These are phyloP conservation scores for Falco columbarius DNA, from an alignment of 2,797 vertebrate genomes.

Conservation along the genomic window DNA sequence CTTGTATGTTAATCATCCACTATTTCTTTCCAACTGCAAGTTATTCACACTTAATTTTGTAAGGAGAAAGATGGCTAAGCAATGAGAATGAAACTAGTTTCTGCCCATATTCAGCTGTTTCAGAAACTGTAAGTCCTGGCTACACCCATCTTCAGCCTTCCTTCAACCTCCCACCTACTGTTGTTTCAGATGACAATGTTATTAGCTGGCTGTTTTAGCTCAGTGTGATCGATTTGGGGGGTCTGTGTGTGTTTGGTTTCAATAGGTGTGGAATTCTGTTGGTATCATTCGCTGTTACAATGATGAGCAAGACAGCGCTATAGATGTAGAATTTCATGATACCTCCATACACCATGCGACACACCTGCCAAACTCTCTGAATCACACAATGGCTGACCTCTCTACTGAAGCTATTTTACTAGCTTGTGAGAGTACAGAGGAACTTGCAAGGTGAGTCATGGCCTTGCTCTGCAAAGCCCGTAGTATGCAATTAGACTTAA, in stretches of 20 bases:
- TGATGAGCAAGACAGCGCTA: constrained; percentile 94
- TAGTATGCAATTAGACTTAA: neutral
- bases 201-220: neutral
- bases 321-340: constrained; percentile 96
- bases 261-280: constrained; percentile 92
- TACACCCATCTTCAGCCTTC: neutral
- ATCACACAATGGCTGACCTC: constrained; percentile 88
- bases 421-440: constrained; percentile 87
- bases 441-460: constrained; percentile 85
- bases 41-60: neutral
- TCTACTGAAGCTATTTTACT: constrained; percentile 87
- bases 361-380: constrained; percentile 90
- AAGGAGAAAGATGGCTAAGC: neutral
- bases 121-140: neutral
- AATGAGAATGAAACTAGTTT: neutral
- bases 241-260: neutral
- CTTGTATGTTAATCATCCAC: neutral
- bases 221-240: neutral
- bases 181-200: neutral
- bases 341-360: constrained; percentile 91
- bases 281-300: constrained; percentile 94
- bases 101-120: neutral
- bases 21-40: neutral
- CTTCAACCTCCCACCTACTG: neutral
- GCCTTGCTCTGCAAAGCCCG: neutral